Evolutionary conservation across 2,113 vertebrate species (phyloP).

Genomic region (Coryphaenoides rupestris): DNA sequence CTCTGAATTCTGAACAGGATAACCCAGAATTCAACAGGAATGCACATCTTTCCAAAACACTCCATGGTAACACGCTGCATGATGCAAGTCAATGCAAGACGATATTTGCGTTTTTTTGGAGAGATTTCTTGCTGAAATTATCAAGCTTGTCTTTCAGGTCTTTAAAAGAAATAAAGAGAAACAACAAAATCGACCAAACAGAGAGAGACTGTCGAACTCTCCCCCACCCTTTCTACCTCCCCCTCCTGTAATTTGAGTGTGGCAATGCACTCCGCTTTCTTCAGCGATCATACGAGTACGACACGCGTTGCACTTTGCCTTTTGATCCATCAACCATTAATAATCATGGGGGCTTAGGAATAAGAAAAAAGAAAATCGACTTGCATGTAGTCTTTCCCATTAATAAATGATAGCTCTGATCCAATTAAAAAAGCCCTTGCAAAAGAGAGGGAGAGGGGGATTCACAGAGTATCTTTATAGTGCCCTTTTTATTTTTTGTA

Average conservation of each 20-base stretch:
- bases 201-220: conserved; percentile 30
- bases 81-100: conserved; percentile 68
- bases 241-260: conserved; percentile 41
- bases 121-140: conserved; percentile 63
- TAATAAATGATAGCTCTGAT: conserved; percentile 74
- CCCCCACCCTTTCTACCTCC: conserved; percentile 9
- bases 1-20: conserved; percentile 14
- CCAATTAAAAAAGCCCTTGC: conserved; percentile 66
- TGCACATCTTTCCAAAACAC: conserved; percentile 37
- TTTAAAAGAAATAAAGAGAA: not conserved
- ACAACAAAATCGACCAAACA: conserved; percentile 4
- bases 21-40: conserved; percentile 40
- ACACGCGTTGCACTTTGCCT: conserved; percentile 60
- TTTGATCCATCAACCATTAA: conserved; percentile 68
- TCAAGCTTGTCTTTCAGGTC: conserved; percentile 53
- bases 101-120: conserved; percentile 42
- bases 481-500: conserved; percentile 24
- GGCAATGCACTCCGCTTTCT: conserved; percentile 59
- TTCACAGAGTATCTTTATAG: conserved; percentile 59
- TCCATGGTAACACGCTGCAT: conserved; percentile 45
- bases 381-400: conserved; percentile 60
- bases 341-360: conserved; percentile 52
- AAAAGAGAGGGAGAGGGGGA: conserved; percentile 32
- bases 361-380: conserved; percentile 22
- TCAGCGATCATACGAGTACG: conserved; percentile 42